These are phyloP conservation scores for Melanophora roralis DNA, from an alignment of 2,888 invertebrate genomes.

Conservation along the genomic window DNA sequence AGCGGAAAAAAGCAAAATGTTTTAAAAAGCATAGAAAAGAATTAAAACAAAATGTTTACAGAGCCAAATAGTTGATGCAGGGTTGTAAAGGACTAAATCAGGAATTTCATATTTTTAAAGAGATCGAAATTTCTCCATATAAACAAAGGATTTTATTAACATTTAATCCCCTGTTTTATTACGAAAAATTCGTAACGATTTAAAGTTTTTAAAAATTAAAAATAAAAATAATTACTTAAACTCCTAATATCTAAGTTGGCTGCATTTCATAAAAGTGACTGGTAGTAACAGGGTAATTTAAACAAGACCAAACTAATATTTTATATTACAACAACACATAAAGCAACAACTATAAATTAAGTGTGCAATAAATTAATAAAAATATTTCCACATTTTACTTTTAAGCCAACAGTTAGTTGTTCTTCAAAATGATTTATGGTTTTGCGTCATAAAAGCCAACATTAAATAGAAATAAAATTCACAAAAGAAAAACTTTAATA, in stretches of 20 bases:
- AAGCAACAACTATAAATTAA: constrained; percentile 24
- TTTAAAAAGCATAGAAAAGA: too few species aligned
- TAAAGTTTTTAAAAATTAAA: neutral
- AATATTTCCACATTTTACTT: neutral
- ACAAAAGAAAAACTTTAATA: constrained; percentile 18
- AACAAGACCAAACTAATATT: constrained; percentile 7
- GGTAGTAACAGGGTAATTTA: neutral
- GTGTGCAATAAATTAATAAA: constrained; percentile 14
- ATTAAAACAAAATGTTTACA: too few species aligned
- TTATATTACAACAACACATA: neutral
- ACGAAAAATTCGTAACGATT: neutral
- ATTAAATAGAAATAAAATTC: constrained; percentile 9
- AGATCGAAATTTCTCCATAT: too few species aligned
- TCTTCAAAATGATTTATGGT: constrained; percentile 47
- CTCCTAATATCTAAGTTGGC: neutral
- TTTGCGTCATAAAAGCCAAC: constrained; percentile 35
- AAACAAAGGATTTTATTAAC: too few species aligned
- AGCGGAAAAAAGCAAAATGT: too few species aligned
- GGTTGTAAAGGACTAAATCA: too few species aligned
- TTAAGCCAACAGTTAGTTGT: neutral
- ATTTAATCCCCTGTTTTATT: too few species aligned
- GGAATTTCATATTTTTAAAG: too few species aligned
- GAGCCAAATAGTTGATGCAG: too few species aligned
- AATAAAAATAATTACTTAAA: neutral
- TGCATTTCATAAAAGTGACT: neutral